Base-by-base conservation (phyloP, 2,113 vertebrate species). In the Odocoileus hemionus region DNA sequence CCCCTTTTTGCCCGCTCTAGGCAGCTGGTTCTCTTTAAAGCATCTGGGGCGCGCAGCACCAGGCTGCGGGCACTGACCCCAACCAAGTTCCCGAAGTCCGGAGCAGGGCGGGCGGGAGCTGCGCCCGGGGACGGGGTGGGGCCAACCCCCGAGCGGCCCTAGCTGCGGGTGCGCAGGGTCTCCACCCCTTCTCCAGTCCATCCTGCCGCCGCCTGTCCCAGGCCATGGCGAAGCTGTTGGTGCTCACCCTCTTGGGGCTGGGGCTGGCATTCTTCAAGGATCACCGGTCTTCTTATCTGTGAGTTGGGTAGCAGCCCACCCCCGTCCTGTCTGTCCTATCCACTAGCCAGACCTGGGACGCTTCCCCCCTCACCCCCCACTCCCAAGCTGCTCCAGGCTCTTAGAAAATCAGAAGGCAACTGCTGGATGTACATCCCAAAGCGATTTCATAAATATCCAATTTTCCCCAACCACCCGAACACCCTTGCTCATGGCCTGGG, bases 181-280 rank as follows among this genome's bases (percentile, higher is more conserved):
- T 90, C 55, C 0, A 5, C 19, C 9, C 2, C 5, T 11, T 52
- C 47, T 80, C 47, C 16, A 0, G 9, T 43, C 7, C 36, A 7
- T n/a, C 12, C 2, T 13, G n/a, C 47, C 0, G 7, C 5, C 0
- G 0, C 50, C 19, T 25, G 39, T 60, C 58, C 6, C 2, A 17
- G 28, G 10, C 88, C 91, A 97, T 97, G 97, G 96, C 82, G 9
- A 98, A 97, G 78, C 33, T 98, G 78, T 1, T 86, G 19, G 2
- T 39, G 39, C 82, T 98, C 60, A 93, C 95, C 3, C 4, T 98
- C 17, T 7, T 92, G 76, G 95, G 91, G 14, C 26, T 98, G 76
- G 86, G 26, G 7, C 43, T 97, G 55, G 93, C 88, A 0, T 0
- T 95, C 55, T 78, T 97, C 91, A 89, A 7, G 45, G 80, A 96